These are phyloP conservation scores for Drosophila yooni DNA, from an alignment of 2,888 invertebrate species.

Conservation along the genomic window DNA sequence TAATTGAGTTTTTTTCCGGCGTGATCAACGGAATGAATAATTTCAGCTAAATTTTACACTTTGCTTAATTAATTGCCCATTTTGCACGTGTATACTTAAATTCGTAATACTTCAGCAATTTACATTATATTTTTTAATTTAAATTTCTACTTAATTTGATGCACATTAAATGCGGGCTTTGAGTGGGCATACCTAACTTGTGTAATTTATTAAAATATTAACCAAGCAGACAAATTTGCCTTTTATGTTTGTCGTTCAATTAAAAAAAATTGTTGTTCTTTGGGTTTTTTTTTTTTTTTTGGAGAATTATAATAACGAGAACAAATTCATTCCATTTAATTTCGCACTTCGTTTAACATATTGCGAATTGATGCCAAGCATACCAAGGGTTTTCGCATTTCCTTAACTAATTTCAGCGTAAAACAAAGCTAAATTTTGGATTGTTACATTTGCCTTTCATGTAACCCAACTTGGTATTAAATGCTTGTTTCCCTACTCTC, in stretches of 20 bases:
- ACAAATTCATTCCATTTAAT: background rate
- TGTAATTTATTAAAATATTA: background rate
- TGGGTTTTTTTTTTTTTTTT: background rate
- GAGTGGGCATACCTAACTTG: background rate
- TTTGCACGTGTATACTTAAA: background rate
- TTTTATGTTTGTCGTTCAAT: background rate
- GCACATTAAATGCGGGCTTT: background rate
- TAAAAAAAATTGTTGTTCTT: background rate
- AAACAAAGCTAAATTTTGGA: background rate
- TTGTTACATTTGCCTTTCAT: background rate
- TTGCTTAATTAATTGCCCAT: background rate
- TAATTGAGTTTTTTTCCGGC: background rate
- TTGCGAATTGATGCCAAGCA: background rate
- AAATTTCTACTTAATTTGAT: background rate
- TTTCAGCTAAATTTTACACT: background rate
- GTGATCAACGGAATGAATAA: background rate
- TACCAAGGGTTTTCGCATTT: background rate
- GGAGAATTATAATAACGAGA: background rate
- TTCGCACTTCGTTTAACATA: background rate
- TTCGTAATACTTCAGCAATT: background rate
- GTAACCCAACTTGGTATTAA: slow-evolving; percentile 7
- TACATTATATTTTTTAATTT: background rate
- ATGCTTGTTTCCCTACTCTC: background rate
- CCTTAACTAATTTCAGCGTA: background rate
- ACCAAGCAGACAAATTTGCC: background rate